Conservation (phyloP, 1,140 invertebrate species). For the Agrypnia vestita region DNA sequence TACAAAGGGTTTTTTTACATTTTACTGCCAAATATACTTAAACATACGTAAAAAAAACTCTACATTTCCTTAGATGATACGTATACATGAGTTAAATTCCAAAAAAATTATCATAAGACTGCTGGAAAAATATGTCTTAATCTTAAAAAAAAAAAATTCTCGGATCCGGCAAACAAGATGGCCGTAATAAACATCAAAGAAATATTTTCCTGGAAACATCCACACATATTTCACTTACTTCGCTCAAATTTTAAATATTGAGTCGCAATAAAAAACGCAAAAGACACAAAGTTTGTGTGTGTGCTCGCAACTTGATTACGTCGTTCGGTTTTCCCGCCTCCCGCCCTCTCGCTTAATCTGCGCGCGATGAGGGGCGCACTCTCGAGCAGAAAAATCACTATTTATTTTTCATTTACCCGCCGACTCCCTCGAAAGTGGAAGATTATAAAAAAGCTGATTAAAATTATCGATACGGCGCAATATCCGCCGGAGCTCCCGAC, state of each 20-base stretch:
- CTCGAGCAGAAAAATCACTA: background rate
- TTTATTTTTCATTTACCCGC: slow-evolving; percentile 36
- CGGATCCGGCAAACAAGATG: too few species aligned
- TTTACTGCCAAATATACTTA: too few species aligned
- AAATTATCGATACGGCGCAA: slow-evolving; percentile 30
- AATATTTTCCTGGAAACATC: too few species aligned
- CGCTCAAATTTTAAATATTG: background rate
- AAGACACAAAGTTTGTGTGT: slow-evolving; percentile 8
- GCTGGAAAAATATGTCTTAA: too few species aligned
- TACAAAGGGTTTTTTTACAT: too few species aligned
- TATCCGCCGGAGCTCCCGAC: background rate
- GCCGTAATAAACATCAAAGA: too few species aligned
- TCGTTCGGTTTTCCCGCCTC: slow-evolving; percentile 14
- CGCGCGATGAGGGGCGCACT: slow-evolving; percentile 13
- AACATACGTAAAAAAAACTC: too few species aligned
- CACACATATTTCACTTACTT: background rate
- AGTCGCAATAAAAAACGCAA: background rate
- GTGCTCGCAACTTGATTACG: slow-evolving; percentile 31
- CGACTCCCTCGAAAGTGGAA: background rate
- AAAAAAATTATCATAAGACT: too few species aligned
- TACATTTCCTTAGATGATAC: too few species aligned
- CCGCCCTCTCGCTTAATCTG: slow-evolving; percentile 26
- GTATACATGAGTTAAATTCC: too few species aligned
- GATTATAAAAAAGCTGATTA: slow-evolving; percentile 23
- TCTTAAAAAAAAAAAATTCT: too few species aligned